phyloP scores from a whole-genome alignment of 1,140 invertebrate genomes.

The Drosophila erecta region DNA sequence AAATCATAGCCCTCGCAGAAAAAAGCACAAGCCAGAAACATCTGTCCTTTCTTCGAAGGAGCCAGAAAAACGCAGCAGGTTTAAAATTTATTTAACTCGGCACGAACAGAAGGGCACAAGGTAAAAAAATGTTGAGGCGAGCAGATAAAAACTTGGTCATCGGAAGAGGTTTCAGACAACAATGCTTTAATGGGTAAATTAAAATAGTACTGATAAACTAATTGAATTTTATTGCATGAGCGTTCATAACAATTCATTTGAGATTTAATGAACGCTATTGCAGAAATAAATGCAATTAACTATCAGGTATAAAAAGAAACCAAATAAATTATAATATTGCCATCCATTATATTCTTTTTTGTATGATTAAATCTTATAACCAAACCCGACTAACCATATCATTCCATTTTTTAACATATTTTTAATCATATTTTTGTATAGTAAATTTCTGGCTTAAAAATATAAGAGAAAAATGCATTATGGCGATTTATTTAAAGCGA shows the following conservation, averaged over 20 bases:
- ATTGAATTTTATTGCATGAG: background rate
- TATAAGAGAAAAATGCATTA: background rate
- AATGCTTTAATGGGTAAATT: background rate
- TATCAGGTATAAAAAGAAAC: no score
- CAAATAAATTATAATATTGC: no score
- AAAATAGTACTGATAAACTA: background rate
- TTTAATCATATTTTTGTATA: background rate
- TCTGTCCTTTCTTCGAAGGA: conserved; percentile 47
- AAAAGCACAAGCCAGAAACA: conserved; percentile 52
- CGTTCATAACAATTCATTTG: no score
- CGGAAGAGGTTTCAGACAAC: background rate
- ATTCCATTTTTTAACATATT: no score
- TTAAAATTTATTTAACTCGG: conserved; percentile 68
- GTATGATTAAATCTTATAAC: no score
- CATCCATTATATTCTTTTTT: no score
- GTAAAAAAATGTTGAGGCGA: background rate
- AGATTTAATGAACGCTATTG: no score
- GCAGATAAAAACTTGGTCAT: background rate
- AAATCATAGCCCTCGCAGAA: conserved; percentile 45
- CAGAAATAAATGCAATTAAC: no score
- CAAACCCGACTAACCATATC: no score
- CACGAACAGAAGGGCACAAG: conserved; percentile 3
- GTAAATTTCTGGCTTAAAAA: background rate
- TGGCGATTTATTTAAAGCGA: background rate
- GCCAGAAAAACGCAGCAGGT: conserved; percentile 42